These are phyloP conservation scores for Anagyrus pseudococci DNA, from an alignment of 2,888 invertebrate species.

Conservation along the genomic window DNA sequence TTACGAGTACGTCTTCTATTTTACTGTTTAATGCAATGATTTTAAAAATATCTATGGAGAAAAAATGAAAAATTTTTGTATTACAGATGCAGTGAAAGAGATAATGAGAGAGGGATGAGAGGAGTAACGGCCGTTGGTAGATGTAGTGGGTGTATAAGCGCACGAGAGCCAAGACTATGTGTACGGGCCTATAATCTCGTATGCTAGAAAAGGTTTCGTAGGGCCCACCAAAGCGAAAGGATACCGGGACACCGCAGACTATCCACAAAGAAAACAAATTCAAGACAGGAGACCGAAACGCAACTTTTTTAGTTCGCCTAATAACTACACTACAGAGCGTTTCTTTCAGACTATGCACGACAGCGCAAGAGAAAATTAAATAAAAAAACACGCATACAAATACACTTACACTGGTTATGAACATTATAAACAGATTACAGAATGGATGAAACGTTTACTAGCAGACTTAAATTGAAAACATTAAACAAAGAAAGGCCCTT, in stretches of 20 bases:
- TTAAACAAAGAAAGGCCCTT: conserved; percentile 27
- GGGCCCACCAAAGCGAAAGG: conserved; percentile 42
- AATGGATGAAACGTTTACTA: conserved; percentile 20
- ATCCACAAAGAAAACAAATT: conserved; percentile 22
- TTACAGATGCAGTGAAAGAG: conserved; percentile 38
- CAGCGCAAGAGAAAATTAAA: conserved; percentile 23
- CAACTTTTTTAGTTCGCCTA: conserved; percentile 32
- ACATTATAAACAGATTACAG: conserved; percentile 22
- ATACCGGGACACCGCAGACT: conserved; percentile 43
- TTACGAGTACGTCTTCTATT: conserved; percentile 43
- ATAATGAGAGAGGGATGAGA: conserved; percentile 34
- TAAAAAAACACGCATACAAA: conserved; percentile 12
- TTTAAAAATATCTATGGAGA: neutral
- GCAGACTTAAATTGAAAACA: conserved; percentile 3
- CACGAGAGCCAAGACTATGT: conserved; percentile 57
- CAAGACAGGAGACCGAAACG: conserved; percentile 18
- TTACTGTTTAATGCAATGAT: conserved; percentile 18
- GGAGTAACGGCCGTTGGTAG: conserved; percentile 52
- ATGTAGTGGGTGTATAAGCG: conserved; percentile 55
- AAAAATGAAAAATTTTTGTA: neutral
- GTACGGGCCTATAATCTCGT: conserved; percentile 55
- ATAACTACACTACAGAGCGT: conserved; percentile 23
- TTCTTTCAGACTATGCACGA: conserved; percentile 24
- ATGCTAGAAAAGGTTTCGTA: conserved; percentile 46
- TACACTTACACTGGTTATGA: conserved; percentile 24